A percentile compares a stretch with the other conserved stretches of the same genome.
Conservation (phyloP, 2,113 vertebrate genomes). For the Naja naja region DNA sequence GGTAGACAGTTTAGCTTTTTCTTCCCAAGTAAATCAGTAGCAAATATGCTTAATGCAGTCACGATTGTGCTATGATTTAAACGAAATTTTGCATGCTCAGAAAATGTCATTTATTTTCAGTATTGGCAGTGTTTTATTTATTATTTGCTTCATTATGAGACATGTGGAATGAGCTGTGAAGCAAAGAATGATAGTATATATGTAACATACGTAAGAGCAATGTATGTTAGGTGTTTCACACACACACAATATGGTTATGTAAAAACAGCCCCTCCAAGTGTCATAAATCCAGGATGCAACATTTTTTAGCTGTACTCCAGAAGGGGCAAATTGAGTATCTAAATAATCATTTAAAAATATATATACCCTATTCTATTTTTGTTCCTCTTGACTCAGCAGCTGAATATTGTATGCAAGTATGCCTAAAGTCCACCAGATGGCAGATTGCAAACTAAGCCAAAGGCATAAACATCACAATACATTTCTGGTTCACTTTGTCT, state of each 20-base stretch:
- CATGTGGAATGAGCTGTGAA: not conserved
- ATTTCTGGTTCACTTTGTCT: not conserved
- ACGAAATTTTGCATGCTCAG: not conserved
- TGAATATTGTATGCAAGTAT: not conserved
- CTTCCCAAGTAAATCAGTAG: not conserved
- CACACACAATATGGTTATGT: not conserved
- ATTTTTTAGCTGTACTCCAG: not conserved
- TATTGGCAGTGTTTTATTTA: not conserved
- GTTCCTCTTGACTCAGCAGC: not conserved
- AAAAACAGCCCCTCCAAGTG: not conserved
- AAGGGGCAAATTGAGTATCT: not conserved
- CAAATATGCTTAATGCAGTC: not conserved
- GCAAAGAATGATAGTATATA: not conserved
- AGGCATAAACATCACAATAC: not conserved
- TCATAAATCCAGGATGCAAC: not conserved
- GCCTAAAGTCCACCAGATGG: constrained; percentile 4
- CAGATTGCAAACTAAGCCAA: not conserved
- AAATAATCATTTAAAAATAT: not conserved
- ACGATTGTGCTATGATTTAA: not conserved
- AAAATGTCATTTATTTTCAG: not conserved
- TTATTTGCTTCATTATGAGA: not conserved
- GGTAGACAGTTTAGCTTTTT: not conserved
- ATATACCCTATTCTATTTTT: not conserved
- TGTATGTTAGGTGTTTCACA: not conserved
- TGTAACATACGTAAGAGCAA: not conserved